phyloP scores from a whole-genome alignment of 2,113 vertebrate species.

The Rousettus leschenaultii region DNA sequence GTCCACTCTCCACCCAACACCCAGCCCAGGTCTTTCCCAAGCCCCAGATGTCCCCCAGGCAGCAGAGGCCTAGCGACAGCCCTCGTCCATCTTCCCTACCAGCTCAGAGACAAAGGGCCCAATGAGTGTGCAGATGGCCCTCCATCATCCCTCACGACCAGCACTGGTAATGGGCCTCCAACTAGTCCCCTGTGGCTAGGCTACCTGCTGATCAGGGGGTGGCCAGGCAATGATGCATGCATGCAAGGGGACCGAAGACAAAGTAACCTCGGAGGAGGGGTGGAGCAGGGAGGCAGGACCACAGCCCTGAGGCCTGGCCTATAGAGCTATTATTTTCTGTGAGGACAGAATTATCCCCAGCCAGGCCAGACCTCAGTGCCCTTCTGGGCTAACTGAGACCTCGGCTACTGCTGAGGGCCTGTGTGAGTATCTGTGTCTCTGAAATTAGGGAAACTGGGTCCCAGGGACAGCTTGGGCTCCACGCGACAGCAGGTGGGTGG shows the following conservation, averaged over 20 bases:
- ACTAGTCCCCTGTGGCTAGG: conserved; percentile 75
- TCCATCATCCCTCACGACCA: conserved; percentile 77
- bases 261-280: conserved; percentile 46
- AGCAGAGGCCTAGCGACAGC: conserved; percentile 63
- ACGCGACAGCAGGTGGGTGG: accelerated
- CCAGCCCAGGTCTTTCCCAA: conserved; percentile 60
- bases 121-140: conserved; percentile 82
- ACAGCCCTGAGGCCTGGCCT: not conserved
- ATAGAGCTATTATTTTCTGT: not conserved
- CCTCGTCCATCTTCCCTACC: conserved; percentile 78
- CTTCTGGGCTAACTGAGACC: not conserved
- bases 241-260: conserved; percentile 63
- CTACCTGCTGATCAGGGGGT: conserved; percentile 67
- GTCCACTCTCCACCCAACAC: conserved; percentile 52
- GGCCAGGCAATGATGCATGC: conserved; percentile 49
- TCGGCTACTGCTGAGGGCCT: not conserved
- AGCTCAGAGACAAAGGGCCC: conserved; percentile 78
- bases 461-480: not conserved
- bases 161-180: conserved; percentile 78
- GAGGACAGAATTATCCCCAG: not conserved
- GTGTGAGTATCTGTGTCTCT: not conserved
- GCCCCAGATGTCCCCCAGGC: conserved; percentile 71
- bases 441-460: not conserved
- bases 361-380: not conserved
- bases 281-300: not conserved